Evolutionary conservation across 2,113 vertebrate species (phyloP).

Genomic region (Sciurus niger): DNA sequence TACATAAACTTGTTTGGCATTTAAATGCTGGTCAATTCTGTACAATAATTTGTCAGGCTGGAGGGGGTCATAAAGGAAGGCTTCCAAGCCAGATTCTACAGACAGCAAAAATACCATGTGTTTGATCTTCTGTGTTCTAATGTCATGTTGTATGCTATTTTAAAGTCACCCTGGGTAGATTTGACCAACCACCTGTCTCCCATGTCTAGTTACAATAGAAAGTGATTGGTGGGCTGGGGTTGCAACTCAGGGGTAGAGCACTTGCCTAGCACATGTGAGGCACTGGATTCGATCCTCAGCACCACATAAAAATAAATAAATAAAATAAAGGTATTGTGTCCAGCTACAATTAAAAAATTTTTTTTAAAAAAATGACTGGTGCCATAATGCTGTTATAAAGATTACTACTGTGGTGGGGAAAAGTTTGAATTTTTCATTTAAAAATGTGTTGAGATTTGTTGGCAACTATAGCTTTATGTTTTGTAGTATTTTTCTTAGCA

Average conservation of each 20-base stretch:
- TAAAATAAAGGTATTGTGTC: no score
- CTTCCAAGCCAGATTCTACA: constrained; percentile 9
- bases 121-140: not conserved
- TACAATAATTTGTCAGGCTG: not conserved
- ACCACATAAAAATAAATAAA: no score
- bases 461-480: not conserved
- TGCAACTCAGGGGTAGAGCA: no score
- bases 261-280: no score
- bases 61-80: no score
- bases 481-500: constrained; percentile 13
- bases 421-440: constrained; percentile 23
- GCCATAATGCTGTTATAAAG: not conserved
- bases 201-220: not conserved
- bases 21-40: constrained; percentile 47
- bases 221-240: not conserved
- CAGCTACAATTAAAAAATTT: no score
- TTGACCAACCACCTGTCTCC: not conserved
- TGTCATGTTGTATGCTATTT: not conserved
- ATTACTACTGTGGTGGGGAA: not conserved
- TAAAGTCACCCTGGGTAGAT: not conserved
- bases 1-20: constrained; percentile 23
- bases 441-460: not conserved
- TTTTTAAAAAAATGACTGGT: not conserved
- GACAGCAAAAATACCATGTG: not conserved
- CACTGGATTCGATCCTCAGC: no score